These are phyloP conservation scores for Prunella strophiata DNA, from an alignment of 2,797 vertebrate species.

Conservation along the genomic window DNA sequence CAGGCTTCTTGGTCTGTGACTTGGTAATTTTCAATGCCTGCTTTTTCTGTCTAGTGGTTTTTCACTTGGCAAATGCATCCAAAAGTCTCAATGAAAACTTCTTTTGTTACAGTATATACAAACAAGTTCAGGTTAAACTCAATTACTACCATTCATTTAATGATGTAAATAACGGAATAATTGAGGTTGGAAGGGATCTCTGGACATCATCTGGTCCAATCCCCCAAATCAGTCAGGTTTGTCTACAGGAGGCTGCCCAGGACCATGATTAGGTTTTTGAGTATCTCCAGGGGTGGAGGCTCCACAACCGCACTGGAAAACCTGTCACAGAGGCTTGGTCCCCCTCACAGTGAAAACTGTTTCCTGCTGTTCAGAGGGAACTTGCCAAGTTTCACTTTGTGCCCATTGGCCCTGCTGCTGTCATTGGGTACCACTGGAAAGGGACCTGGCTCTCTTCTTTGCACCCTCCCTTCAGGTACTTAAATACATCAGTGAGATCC, in stretches of 20 bases:
- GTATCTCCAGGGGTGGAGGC: background rate
- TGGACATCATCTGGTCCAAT: background rate
- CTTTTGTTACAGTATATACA: background rate
- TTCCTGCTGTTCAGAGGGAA: background rate
- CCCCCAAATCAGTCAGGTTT: accelerated
- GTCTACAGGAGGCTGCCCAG: background rate
- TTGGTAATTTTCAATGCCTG: background rate
- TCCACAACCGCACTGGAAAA: background rate
- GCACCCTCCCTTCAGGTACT: background rate
- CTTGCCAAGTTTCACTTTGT: background rate
- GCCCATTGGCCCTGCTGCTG: background rate
- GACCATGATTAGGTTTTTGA: background rate
- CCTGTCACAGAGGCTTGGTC: background rate
- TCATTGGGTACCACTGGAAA: background rate
- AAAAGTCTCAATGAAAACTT: background rate
- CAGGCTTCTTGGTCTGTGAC: background rate
- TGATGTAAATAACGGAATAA: background rate
- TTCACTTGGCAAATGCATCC: background rate
- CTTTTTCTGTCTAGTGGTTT: background rate
- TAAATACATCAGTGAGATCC: background rate
- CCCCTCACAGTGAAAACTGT: background rate
- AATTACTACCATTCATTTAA: background rate
- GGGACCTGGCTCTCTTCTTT: background rate
- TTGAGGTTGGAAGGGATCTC: background rate
- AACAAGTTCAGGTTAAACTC: background rate